These are phyloP conservation scores for Diachasma alloeum DNA, from an alignment of 1,140 invertebrate genomes.

Conservation along the genomic window DNA sequence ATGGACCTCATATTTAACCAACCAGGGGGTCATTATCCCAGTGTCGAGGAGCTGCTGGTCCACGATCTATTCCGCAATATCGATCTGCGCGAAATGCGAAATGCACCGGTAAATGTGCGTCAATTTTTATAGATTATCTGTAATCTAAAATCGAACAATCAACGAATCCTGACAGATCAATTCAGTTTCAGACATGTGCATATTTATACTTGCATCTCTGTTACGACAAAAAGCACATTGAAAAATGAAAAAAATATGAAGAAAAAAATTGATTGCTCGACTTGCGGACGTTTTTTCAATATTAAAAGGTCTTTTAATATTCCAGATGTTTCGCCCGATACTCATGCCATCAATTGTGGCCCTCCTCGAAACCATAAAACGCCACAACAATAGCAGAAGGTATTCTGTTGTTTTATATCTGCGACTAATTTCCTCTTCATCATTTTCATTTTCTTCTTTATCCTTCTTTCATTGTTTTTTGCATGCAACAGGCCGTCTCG, in stretches of 20 bases:
- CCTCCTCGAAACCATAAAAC: slow-evolving; percentile 60
- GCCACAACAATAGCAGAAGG: slow-evolving; percentile 55
- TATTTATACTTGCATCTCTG: not conserved
- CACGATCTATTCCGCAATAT: slow-evolving; percentile 88
- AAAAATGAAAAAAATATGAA: not conserved
- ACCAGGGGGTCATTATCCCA: slow-evolving; percentile 71
- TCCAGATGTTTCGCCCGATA: slow-evolving; percentile 61
- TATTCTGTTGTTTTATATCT: slow-evolving; percentile 10
- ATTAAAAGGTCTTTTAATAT: not conserved
- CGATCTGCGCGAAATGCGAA: slow-evolving; percentile 84
- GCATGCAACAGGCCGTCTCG: slow-evolving; percentile 53
- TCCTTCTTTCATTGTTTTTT: slow-evolving; percentile 33
- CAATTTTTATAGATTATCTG: not conserved
- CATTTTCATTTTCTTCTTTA: too few relatives aligned
- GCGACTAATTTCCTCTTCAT: too few relatives aligned
- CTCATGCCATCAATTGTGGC: slow-evolving; percentile 57
- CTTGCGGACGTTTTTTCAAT: not conserved
- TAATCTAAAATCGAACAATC: not conserved
- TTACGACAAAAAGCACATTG: not conserved
- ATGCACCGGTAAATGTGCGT: slow-evolving; percentile 67
- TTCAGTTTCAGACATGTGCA: not conserved
- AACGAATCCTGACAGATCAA: not conserved
- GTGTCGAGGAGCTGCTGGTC: slow-evolving; percentile 79
- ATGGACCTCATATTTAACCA: slow-evolving; percentile 83
- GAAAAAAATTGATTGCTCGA: too few relatives aligned